phyloP scores from a whole-genome alignment of 1,140 invertebrate genomes.

The Neodiprion fabricii region DNA sequence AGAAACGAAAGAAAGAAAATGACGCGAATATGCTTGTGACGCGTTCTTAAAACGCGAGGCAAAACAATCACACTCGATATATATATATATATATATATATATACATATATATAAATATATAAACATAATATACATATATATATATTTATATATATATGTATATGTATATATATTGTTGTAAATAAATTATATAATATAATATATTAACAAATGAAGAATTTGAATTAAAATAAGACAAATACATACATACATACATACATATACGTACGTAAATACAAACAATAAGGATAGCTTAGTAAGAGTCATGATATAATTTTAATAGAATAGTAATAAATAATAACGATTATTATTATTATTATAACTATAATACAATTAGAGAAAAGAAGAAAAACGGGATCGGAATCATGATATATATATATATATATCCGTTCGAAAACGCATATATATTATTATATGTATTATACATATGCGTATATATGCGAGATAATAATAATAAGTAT shows the following conservation, averaged over 20 bases:
- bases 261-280: neutral
- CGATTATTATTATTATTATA: too few species aligned
- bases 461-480: too few species aligned
- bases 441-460: too few species aligned
- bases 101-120: conserved; percentile 14
- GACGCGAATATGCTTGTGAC: conserved; percentile 16
- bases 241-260: neutral
- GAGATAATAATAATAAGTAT: too few species aligned
- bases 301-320: too few species aligned
- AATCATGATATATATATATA: too few species aligned
- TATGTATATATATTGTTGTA: conserved; percentile 23
- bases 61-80: conserved; percentile 41
- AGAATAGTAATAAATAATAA: too few species aligned
- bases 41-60: conserved; percentile 18
- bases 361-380: neutral
- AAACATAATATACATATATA: conserved; percentile 24
- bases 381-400: neutral
- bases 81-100: conserved; percentile 43
- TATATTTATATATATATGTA: conserved; percentile 41
- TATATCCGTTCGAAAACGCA: too few species aligned
- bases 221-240: neutral
- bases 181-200: neutral
- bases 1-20: conserved; percentile 18
- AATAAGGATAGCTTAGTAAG: too few species aligned
- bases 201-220: neutral